phyloP scores from a whole-genome alignment of 2,113 vertebrate species.

The Gobiocypris rarus region DNA sequence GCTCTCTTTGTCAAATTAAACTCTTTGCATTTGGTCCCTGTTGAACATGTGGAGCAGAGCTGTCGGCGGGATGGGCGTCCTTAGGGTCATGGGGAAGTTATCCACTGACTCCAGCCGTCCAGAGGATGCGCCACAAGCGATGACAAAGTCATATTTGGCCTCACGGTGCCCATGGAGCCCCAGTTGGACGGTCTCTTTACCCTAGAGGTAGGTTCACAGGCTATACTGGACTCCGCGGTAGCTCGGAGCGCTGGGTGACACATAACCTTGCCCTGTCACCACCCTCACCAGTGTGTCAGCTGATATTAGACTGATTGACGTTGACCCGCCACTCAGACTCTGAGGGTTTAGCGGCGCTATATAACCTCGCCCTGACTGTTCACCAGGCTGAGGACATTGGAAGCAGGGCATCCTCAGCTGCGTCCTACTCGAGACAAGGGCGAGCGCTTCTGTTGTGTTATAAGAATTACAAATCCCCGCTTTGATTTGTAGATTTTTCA shows the following conservation, averaged over 20 bases:
- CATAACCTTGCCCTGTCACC: constrained; percentile 81
- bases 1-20: constrained; percentile 44
- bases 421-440: constrained; percentile 61
- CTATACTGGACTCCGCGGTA: constrained; percentile 63
- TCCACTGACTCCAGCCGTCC: constrained; percentile 35
- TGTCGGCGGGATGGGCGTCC: constrained; percentile 46
- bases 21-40: constrained; percentile 19
- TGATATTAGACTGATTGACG: constrained; percentile 76
- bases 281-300: constrained; percentile 77
- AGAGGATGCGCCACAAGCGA: constrained; percentile 59
- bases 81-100: constrained; percentile 35
- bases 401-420: constrained; percentile 67
- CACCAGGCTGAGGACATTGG: constrained; percentile 70
- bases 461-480: constrained; percentile 45
- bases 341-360: constrained; percentile 73
- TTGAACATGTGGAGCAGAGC: constrained; percentile 47
- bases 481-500: constrained; percentile 34
- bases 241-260: constrained; percentile 73
- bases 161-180: not conserved
- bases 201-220: constrained; percentile 50
- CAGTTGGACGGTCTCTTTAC: constrained; percentile 32
- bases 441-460: constrained; percentile 60
- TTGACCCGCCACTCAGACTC: constrained; percentile 67
- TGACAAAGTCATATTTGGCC: constrained; percentile 62
- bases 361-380: constrained; percentile 74